A percentile compares a stretch with the other conserved stretches of the same genome.
Conservation (phyloP, 2,888 invertebrate species). For the Drosophila basisetae region DNA sequence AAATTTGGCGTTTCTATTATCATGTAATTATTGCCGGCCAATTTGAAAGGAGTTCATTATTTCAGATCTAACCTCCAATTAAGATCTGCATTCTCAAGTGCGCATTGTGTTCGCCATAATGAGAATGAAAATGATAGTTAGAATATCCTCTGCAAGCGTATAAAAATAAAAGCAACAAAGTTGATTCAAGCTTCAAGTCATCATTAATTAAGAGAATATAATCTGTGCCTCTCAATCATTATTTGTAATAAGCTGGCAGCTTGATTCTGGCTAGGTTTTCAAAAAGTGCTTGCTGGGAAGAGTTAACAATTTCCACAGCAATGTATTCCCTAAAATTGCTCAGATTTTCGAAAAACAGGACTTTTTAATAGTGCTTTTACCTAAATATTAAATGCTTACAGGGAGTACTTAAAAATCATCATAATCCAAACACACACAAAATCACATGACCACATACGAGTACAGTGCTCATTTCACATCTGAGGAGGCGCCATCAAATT, state of each 20-base stretch:
- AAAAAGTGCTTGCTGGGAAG: neutral
- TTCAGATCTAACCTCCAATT: neutral
- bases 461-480: conserved; percentile 36
- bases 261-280: neutral
- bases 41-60: neutral
- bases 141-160: neutral
- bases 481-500: conserved; percentile 34
- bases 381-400: neutral
- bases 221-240: no score
- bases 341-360: rapidly evolving
- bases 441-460: neutral
- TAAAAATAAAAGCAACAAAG: neutral
- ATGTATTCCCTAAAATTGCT: no score
- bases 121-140: neutral
- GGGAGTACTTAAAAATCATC: conserved; percentile 42
- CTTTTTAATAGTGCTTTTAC: neutral
- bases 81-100: neutral
- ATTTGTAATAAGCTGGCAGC: neutral
- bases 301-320: neutral
- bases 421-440: conserved; percentile 1
- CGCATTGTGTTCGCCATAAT: neutral
- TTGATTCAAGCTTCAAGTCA: neutral
- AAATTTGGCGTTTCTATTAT: neutral
- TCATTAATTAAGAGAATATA: neutral
- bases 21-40: neutral